Base-by-base conservation (phyloP, 2,888 invertebrate genomes). In the Drosophila percnosoma region DNA sequence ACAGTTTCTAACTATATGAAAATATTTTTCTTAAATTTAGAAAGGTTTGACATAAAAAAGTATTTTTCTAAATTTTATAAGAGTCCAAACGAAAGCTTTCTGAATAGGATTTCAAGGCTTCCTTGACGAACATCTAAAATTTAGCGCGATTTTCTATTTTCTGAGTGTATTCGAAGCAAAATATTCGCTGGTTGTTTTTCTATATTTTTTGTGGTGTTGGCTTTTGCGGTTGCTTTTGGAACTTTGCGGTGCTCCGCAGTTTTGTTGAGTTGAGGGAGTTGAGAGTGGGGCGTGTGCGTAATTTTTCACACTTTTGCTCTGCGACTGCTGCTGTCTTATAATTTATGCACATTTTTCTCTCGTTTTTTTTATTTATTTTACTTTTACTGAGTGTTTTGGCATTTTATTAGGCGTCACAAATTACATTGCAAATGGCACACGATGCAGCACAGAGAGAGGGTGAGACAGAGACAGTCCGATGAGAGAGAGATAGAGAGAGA, bases 361-460 rank as follows among this genome's bases (percentile, higher is more conserved):
- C 45, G 45, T 34, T 54, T 31, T 54, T 73, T 78, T 74, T 79
- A 67, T 76, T 72, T 83, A 80, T 83, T 45, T 73, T 80, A 79
- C 82, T 81, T 80, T 74, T 72, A 68, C 73, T 66, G 70, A 68
- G 80, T 65, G 73, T 81, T 82, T 82, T 75, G 80, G 71, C 73
- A 80, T 81, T 82, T 81, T 81, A 81, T 82, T 81, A 81, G 83
- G 81, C 83, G 52, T 70, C 78, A 80, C 82, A 83, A 82, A 80
- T 83, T 78, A 82, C 83, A 78, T 78, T 80, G 78, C 81, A 78
- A 82, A 82, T 80, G 80, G 67, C 81, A 71, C 58, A 66, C 73
- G 54, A 59, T 58, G 71, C 62, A 61, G 49, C 55, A 59, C 57
- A 21, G 24, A 24, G n/a, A 55, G 27, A 60, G 42, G 58, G 31